Percentiles rank a stretch among this genome's conserved stretches.
phyloP scores from a whole-genome alignment of 2,888 invertebrate species.

The Papilio protenor region DNA sequence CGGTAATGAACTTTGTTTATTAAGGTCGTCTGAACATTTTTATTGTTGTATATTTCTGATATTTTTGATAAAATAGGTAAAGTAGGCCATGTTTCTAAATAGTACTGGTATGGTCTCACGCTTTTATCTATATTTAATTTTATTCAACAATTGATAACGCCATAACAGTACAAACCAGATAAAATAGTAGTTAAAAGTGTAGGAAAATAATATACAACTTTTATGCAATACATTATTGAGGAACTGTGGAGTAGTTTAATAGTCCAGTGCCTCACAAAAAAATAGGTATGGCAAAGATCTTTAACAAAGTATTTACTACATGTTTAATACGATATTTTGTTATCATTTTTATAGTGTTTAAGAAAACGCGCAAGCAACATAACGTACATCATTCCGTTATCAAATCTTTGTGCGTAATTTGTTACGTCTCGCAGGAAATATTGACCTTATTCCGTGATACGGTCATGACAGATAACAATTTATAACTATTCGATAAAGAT shows the following conservation, averaged over 20 bases:
- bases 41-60: neutral
- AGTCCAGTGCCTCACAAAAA: neutral
- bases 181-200: neutral
- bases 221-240: neutral
- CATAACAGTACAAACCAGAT: neutral
- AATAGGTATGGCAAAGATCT: neutral
- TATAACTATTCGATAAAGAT: constrained; percentile 9
- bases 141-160: neutral
- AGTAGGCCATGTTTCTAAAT: neutral
- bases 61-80: neutral
- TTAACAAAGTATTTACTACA: neutral
- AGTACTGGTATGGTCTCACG: neutral
- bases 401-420: constrained; percentile 18
- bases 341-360: constrained; percentile 9
- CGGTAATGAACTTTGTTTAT: constrained; percentile 15
- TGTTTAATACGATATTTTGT: neutral
- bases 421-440: constrained; percentile 31
- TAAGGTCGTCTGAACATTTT: neutral
- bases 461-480: constrained; percentile 29
- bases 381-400: constrained; percentile 1
- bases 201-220: neutral
- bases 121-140: neutral
- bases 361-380: neutral
- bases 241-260: neutral
- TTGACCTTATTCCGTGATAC: constrained; percentile 35